These are phyloP conservation scores for Nyctibius grandis DNA, from an alignment of 2,797 vertebrate species.

Conservation along the genomic window DNA sequence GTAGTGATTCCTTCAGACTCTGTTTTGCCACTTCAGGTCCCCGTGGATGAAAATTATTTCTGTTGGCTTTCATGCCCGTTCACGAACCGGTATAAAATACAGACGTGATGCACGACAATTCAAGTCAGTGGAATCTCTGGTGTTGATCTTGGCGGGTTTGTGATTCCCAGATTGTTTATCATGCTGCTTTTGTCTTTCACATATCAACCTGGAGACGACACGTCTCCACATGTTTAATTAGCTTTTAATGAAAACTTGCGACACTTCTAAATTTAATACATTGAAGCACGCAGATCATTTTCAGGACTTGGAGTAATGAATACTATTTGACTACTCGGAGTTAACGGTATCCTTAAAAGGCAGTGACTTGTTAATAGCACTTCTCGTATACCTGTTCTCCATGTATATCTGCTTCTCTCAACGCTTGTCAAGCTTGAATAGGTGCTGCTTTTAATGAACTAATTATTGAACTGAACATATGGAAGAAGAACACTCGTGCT, in stretches of 20 bases:
- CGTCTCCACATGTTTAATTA: background rate
- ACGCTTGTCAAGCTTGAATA: background rate
- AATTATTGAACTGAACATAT: background rate
- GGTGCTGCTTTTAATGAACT: background rate
- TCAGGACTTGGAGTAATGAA: background rate
- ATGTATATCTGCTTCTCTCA: background rate
- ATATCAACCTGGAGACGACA: background rate
- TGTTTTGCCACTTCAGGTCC: background rate
- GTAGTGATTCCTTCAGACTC: background rate
- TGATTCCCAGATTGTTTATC: background rate
- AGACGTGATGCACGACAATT: fast-evolving
- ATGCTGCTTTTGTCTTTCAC: fast-evolving
- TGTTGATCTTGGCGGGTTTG: background rate
- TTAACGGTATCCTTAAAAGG: background rate
- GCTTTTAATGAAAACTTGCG: background rate
- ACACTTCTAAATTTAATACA: background rate
- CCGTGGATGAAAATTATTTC: fast-evolving
- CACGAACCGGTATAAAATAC: background rate
- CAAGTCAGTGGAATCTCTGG: background rate
- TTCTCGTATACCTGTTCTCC: background rate
- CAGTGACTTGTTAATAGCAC: background rate
- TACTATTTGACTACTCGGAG: background rate
- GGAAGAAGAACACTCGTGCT: fast-evolving
- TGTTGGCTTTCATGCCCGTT: background rate
- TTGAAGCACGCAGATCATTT: background rate